These are phyloP conservation scores for Chydorus sphaericus DNA, from an alignment of 2,888 invertebrate genomes.

Conservation along the genomic window DNA sequence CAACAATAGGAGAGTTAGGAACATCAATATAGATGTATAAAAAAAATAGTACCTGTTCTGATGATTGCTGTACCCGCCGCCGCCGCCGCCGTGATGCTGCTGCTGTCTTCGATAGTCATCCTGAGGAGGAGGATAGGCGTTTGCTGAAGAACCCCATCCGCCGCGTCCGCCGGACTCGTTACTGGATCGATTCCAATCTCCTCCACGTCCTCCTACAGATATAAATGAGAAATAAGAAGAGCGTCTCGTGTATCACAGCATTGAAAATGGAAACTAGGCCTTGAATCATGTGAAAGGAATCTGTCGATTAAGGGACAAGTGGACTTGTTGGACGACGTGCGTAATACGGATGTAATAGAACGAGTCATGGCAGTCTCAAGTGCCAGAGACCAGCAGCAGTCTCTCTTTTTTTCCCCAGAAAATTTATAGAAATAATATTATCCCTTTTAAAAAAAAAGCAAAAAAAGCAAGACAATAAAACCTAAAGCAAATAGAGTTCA, in stretches of 20 bases:
- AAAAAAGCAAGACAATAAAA: not conserved
- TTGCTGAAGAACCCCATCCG: not conserved
- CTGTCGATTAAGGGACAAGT: not conserved
- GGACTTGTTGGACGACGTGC: not conserved
- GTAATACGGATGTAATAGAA: constrained; percentile 6
- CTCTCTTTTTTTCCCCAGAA: not conserved
- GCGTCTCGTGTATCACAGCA: not conserved
- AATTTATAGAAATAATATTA: not conserved
- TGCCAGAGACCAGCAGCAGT: not conserved
- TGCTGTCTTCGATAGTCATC: not conserved
- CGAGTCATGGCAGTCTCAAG: not conserved
- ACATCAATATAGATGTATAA: not conserved
- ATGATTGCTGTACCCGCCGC: not conserved
- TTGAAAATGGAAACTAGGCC: not conserved
- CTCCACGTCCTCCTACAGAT: not conserved
- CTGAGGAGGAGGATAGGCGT: not conserved
- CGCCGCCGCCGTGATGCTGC: not conserved
- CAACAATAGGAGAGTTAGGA: not conserved
- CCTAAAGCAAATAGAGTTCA: not conserved
- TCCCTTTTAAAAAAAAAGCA: not conserved
- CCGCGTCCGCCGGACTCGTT: not conserved
- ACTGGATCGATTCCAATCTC: not conserved
- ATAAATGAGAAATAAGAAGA: not conserved
- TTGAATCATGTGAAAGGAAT: constrained; percentile 1
- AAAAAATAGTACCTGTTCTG: not conserved